These are phyloP conservation scores for Incurvaria masculella DNA, from an alignment of 2,888 invertebrate species.

Conservation along the genomic window DNA sequence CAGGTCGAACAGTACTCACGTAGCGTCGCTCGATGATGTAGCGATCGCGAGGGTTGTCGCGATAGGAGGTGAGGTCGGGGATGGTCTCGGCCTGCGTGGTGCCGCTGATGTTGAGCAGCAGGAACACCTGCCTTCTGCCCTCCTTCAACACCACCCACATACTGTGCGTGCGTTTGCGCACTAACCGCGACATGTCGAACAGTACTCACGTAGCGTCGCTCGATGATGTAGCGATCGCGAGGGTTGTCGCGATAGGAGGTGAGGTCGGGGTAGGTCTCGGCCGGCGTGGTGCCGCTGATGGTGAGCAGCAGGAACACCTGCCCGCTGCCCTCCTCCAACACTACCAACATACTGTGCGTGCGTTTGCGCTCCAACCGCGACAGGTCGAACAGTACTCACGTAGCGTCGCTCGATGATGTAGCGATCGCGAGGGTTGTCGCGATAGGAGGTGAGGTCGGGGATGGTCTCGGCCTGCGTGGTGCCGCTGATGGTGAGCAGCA, in stretches of 20 bases:
- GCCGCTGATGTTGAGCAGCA: slow-evolving; percentile 92
- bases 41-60: slow-evolving; percentile 69
- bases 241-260: slow-evolving; percentile 81
- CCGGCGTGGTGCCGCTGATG: slow-evolving; percentile 91
- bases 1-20: slow-evolving; percentile 83
- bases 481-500: slow-evolving; percentile 92
- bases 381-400: slow-evolving; percentile 83
- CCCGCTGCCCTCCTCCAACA: slow-evolving; percentile 87
- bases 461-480: slow-evolving; percentile 92
- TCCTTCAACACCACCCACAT: slow-evolving; percentile 90
- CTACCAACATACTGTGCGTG: slow-evolving; percentile 87
- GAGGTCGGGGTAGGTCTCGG: slow-evolving; percentile 90
- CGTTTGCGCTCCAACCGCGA: slow-evolving; percentile 80
- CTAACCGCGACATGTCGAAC: slow-evolving; percentile 79
- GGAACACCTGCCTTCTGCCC: slow-evolving; percentile 80
- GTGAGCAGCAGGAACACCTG: slow-evolving; percentile 87
- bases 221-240: slow-evolving; percentile 61
- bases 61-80: slow-evolving; percentile 83
- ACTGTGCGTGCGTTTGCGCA: slow-evolving; percentile 88
- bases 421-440: slow-evolving; percentile 72
- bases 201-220: slow-evolving; percentile 69
- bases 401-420: slow-evolving; percentile 63
- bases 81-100: slow-evolving; percentile 92
- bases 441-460: slow-evolving; percentile 83
- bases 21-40: slow-evolving; percentile 63